Conservation (phyloP, 1,140 invertebrate species). For the Galendromus occidentalis region DNA sequence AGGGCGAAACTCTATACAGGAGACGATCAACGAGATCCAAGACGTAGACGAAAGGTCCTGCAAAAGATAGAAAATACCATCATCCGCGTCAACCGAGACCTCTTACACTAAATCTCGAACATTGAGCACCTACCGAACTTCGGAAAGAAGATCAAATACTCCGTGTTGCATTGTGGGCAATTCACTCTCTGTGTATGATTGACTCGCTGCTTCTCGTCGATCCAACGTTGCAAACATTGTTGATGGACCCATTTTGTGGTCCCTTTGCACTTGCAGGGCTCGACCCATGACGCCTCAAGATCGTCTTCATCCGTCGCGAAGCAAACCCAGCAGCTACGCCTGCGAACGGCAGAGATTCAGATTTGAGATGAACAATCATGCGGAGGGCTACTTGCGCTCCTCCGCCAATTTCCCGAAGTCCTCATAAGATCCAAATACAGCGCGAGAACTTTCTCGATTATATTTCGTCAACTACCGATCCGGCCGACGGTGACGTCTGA, state of each 20-base stretch:
- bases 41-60: conserved; percentile 52
- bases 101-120: neutral
- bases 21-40: conserved; percentile 68
- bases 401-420: too few species aligned
- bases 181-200: conserved; percentile 59
- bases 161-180: conserved; percentile 85
- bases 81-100: neutral
- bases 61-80: conserved; percentile 19
- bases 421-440: too few species aligned
- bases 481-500: too few species aligned
- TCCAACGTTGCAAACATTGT: conserved; percentile 82
- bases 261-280: conserved; percentile 80
- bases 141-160: conserved; percentile 84
- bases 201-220: conserved; percentile 93
- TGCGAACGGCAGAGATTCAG: neutral
- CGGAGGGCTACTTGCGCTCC: too few species aligned
- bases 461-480: too few species aligned
- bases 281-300: conserved; percentile 64
- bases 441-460: too few species aligned
- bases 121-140: conserved; percentile 29
- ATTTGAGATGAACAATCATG: neutral
- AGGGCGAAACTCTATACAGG: conserved; percentile 74
- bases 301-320: conserved; percentile 92
- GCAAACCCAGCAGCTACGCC: conserved; percentile 77
- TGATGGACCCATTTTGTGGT: conserved; percentile 64